These are phyloP conservation scores for Globicephala melas DNA, from an alignment of 2,113 vertebrate genomes.

Conservation along the genomic window DNA sequence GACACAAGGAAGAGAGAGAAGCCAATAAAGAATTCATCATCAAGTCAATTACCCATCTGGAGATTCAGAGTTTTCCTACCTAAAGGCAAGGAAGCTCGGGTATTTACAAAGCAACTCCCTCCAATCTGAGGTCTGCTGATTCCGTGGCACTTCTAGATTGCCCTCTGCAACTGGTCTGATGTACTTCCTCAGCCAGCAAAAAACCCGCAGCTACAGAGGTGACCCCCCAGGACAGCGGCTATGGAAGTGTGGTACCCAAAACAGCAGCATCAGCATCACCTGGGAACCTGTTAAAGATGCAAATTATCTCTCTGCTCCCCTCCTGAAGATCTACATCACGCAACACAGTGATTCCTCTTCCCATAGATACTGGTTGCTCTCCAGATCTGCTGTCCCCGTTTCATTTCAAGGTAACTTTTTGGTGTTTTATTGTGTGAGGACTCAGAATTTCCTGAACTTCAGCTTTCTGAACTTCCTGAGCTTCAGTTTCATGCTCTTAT, in stretches of 20 bases:
- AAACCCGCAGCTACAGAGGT: neutral
- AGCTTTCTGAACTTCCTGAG: neutral
- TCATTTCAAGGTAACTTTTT: neutral
- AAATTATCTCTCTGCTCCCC: neutral
- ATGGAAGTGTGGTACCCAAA: fast-evolving
- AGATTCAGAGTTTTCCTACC: neutral
- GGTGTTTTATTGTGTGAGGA: neutral
- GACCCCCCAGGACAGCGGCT: neutral
- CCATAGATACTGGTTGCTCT: neutral
- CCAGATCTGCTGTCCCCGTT: neutral
- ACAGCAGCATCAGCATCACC: neutral
- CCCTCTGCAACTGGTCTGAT: neutral
- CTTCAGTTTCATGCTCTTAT: neutral
- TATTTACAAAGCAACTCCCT: neutral
- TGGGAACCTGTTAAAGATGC: neutral
- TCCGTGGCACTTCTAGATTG: fast-evolving
- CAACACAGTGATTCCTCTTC: neutral
- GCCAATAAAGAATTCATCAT: neutral
- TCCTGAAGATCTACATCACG: fast-evolving
- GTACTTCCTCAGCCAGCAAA: neutral
- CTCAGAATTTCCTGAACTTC: neutral
- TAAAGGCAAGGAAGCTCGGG: neutral
- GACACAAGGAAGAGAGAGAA: neutral
- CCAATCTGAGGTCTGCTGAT: fast-evolving
- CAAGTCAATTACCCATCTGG: neutral